A percentile compares a stretch with the other conserved stretches of the same genome.
Conservation (phyloP, 2,888 invertebrate genomes). For the Pristionchus entomophagus region DNA sequence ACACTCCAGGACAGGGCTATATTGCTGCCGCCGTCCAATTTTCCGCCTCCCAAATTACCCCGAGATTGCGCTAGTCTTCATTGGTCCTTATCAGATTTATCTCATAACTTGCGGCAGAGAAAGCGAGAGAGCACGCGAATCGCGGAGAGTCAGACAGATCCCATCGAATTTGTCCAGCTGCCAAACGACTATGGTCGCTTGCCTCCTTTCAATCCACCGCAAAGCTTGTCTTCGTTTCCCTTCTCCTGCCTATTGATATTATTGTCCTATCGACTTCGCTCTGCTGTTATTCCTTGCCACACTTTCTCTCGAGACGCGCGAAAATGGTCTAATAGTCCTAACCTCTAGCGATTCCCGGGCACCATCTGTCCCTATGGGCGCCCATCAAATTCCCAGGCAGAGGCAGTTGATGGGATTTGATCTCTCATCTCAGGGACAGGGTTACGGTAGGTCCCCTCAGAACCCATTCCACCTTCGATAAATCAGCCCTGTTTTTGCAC, state of each 20-base stretch:
- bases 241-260: neutral
- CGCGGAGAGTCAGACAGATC: neutral
- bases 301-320: neutral
- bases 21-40: neutral
- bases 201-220: neutral
- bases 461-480: neutral
- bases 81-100: neutral
- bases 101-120: neutral
- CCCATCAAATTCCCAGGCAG: conserved; percentile 19
- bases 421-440: neutral
- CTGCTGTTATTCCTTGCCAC: neutral
- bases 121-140: neutral
- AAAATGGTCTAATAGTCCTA: neutral
- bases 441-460: neutral
- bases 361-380: conserved; percentile 2
- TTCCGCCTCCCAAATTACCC: neutral
- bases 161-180: neutral
- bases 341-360: neutral
- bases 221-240: neutral
- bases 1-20: neutral
- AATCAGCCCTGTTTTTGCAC: conserved; percentile 23
- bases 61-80: neutral
- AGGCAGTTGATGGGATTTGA: conserved; percentile 34
- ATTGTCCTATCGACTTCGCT: neutral
- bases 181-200: neutral